Base-by-base conservation (phyloP, 1,140 invertebrate genomes). In the Microplitis demolitor region DNA sequence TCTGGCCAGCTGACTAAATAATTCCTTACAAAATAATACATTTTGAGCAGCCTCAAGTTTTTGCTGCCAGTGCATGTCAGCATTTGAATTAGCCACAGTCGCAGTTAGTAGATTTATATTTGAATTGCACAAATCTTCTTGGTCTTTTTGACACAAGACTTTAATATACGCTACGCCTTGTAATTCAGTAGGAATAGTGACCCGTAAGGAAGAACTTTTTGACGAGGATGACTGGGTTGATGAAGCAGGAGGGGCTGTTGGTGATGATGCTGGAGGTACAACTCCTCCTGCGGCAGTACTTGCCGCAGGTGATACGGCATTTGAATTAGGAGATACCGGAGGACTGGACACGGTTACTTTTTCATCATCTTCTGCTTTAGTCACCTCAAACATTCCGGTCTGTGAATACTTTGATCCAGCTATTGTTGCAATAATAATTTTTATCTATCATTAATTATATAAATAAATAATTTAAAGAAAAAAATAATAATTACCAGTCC, bases 151-250 rank as follows among this genome's bases (percentile, higher is more conserved):
- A 80, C 97, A 97, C 16, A 96, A 89, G 13, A 98, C 96, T 84
- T 97, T 95, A 76, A 99, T 98, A 80, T 97, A 98, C 4, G 96
- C 96, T 31, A 96, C 94, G 37, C 97, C 97, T 85, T 98, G 96
- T 13, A 99, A 88, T 86, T 98, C 97, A 60, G 94, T 93, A 0
- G 97, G 97, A 50, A 98, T 94, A 13, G 92, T 95, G 0, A 99
- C 96, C 62, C 96, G 90, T 34, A 99, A 86, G 1, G 96, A 93
- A n/a, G 96, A 97, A n/a, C 88, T 87, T 82, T 91, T 92, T 34
- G 80, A 80, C 45, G 74, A 85, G 1, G 78, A 80, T 0, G 78
- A 64, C 58, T 69, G 53, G 80, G 79, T n/a, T 79, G 67, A 51
- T 76, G 84, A 0, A 4, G 61, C 50, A 31, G 39, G 62, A 31